These are phyloP conservation scores for Porites evermanni DNA, from an alignment of 92 coral and sea anemone genomes.

Conservation along the genomic window DNA sequence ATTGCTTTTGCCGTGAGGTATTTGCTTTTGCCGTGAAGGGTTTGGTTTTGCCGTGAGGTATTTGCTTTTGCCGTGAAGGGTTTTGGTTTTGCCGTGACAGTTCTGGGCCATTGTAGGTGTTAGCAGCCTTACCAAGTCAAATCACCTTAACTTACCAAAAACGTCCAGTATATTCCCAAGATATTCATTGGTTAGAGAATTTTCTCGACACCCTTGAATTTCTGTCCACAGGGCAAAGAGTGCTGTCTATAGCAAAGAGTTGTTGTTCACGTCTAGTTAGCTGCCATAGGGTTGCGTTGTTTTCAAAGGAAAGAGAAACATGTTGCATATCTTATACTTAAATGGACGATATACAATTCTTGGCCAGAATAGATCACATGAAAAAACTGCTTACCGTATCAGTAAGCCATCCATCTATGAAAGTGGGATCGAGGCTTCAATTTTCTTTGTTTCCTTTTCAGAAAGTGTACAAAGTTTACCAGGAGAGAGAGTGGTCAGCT, in stretches of 20 bases:
- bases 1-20: too few species aligned
- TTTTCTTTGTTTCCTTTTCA: slow-evolving; percentile 19
- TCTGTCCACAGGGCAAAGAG: slow-evolving; percentile 57
- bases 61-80: too few species aligned
- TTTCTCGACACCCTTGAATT: slow-evolving; percentile 40
- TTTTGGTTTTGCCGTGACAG: too few species aligned
- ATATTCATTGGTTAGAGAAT: slow-evolving; percentile 69
- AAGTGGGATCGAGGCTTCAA: slow-evolving; percentile 39
- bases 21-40: too few species aligned
- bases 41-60: too few species aligned
- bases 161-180: slow-evolving; percentile 56
- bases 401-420: slow-evolving; percentile 64
- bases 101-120: too few species aligned
- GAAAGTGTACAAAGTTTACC: slow-evolving; percentile 7
- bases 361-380: not conserved
- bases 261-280: slow-evolving; percentile 28
- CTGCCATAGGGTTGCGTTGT: slow-evolving; percentile 59
- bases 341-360: not conserved
- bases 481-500: slow-evolving; percentile 48
- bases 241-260: slow-evolving; percentile 66
- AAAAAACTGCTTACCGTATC: slow-evolving; percentile 47
- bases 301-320: not conserved
- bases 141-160: slow-evolving; percentile 53
- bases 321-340: not conserved
- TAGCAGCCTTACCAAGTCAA: too few species aligned